Evolutionary conservation across 1,140 invertebrate species (phyloP).

Genomic region (Trichogramma pretiosum): DNA sequence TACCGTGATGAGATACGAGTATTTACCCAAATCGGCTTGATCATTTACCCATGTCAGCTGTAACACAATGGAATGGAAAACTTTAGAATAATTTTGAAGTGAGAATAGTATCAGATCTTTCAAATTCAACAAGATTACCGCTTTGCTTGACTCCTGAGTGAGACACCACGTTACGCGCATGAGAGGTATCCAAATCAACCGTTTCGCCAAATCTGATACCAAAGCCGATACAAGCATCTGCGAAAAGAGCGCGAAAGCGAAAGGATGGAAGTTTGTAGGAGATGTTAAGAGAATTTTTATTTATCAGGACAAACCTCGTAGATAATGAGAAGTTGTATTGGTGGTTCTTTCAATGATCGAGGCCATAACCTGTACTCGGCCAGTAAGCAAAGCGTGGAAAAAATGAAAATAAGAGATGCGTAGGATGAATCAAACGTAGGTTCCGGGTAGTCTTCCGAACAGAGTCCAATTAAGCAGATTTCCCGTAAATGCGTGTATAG

Average conservation of each 20-base stretch:
- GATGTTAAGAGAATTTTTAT: neutral
- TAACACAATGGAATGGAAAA: too few relatives aligned
- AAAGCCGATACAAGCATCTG: constrained; percentile 40
- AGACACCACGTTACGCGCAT: constrained; percentile 32
- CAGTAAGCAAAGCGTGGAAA: constrained; percentile 37
- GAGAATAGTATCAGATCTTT: too few relatives aligned
- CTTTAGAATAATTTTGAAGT: too few relatives aligned
- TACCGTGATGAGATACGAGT: constrained; percentile 21
- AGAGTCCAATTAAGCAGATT: constrained; percentile 41
- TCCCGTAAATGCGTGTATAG: constrained; percentile 39
- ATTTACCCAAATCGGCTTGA: constrained; percentile 20
- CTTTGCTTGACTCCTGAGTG: constrained; percentile 38
- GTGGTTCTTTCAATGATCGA: constrained; percentile 39
- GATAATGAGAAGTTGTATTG: constrained; percentile 36
- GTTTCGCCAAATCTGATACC: constrained; percentile 35
- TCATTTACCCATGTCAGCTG: constrained; percentile 33
- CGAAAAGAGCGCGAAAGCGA: neutral
- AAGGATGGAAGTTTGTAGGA: neutral
- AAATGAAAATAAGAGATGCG: constrained; percentile 34
- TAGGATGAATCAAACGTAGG: constrained; percentile 33
- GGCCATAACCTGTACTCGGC: constrained; percentile 43
- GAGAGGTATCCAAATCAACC: constrained; percentile 37
- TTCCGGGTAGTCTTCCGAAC: constrained; percentile 27
- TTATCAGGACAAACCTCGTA: constrained; percentile 33
- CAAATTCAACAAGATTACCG: constrained; percentile 28